A percentile compares a stretch with the other conserved stretches of the same genome.
Evolutionary conservation across 2,888 invertebrate species (phyloP).

Genomic region (Lasioglossum calceatum): DNA sequence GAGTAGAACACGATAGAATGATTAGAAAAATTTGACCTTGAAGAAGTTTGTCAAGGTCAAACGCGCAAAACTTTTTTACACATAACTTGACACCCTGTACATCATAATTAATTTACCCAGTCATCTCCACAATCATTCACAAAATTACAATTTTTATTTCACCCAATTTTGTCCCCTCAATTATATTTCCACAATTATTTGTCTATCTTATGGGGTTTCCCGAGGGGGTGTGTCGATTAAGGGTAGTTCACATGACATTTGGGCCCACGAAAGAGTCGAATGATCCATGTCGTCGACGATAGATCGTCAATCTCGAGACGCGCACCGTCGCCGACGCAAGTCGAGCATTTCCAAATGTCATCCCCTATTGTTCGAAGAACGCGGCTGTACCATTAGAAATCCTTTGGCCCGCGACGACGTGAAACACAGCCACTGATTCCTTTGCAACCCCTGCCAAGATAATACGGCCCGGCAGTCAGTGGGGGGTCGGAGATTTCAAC

Average conservation of each 20-base stretch:
- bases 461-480: conserved; percentile 69
- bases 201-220: background rate
- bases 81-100: too few relatives aligned
- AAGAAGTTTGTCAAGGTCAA: too few relatives aligned
- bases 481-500: conserved; percentile 75
- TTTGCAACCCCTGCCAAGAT: conserved; percentile 73
- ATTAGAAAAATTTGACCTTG: too few relatives aligned
- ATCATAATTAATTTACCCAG: background rate
- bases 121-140: background rate
- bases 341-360: conserved; percentile 71
- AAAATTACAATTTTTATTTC: background rate
- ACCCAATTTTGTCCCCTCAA: background rate
- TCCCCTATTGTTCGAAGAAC: conserved; percentile 76
- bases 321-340: background rate
- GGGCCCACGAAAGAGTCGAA: background rate
- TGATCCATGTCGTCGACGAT: background rate
- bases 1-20: too few relatives aligned
- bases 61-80: too few relatives aligned
- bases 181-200: background rate
- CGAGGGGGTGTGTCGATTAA: background rate
- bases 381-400: conserved; percentile 54
- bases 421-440: conserved; percentile 64
- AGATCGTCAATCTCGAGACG: background rate
- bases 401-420: conserved; percentile 48
- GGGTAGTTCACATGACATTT: background rate